Evolutionary conservation across 2,113 vertebrate species (phyloP).

Genomic region (Boleophthalmus pectinirostris): DNA sequence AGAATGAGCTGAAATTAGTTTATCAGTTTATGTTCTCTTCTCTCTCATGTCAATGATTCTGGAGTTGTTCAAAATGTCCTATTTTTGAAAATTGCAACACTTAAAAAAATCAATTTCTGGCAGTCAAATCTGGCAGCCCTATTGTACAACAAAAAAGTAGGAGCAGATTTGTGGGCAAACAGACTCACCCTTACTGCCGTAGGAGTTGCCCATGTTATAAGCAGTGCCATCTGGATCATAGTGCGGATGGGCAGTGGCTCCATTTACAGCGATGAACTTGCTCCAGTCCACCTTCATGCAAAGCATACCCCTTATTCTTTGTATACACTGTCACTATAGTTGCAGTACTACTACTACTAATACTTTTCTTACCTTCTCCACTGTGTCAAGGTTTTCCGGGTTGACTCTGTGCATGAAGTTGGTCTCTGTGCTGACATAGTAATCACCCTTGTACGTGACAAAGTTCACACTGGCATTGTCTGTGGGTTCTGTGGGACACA

Average conservation of each 20-base stretch:
- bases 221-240: conserved; percentile 88
- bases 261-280: conserved; percentile 90
- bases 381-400: conserved; percentile 81
- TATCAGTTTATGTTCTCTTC: too few species aligned
- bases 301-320: not conserved
- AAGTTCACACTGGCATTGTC: conserved; percentile 90
- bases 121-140: too few species aligned
- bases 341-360: not conserved
- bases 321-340: not conserved
- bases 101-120: too few species aligned
- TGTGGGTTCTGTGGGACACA: conserved; percentile 77
- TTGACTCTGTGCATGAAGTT: conserved; percentile 87
- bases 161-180: not conserved
- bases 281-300: conserved; percentile 88
- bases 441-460: conserved; percentile 88
- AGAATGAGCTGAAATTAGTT: too few species aligned
- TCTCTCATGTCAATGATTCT: too few species aligned
- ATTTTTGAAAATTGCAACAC: too few species aligned
- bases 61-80: too few species aligned
- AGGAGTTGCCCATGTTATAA: conserved; percentile 97
- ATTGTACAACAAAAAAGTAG: not conserved
- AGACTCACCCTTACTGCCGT: conserved; percentile 80
- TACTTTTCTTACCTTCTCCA: conserved; percentile 81
- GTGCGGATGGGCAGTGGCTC: conserved; percentile 94
- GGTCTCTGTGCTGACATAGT: conserved; percentile 88